phyloP scores from a whole-genome alignment of 2,113 vertebrate genomes.

The Otocyon megalotis region DNA sequence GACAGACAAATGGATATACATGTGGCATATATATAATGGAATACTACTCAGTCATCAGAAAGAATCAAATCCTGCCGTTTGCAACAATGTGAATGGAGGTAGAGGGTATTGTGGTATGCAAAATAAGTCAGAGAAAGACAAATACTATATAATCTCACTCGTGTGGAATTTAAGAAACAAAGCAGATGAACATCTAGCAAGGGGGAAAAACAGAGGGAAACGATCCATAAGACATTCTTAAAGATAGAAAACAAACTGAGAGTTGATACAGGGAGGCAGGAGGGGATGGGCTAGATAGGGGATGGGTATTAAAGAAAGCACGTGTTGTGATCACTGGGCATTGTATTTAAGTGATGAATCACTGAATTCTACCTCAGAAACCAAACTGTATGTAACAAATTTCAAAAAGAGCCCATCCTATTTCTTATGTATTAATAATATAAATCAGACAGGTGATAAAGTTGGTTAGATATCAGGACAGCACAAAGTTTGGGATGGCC shows the following conservation, averaged over 20 bases:
- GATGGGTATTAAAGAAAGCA: background rate
- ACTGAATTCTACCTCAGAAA: background rate
- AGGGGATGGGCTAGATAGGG: background rate
- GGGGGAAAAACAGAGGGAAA: background rate
- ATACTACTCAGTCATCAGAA: background rate
- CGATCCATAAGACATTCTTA: background rate
- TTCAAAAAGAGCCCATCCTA: background rate
- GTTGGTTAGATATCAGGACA: background rate
- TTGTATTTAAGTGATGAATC: background rate
- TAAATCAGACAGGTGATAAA: background rate
- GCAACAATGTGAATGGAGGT: background rate
- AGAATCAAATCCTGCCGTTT: background rate
- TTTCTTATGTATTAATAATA: background rate
- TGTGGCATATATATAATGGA: background rate
- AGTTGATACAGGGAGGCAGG: background rate
- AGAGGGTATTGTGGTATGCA: background rate
- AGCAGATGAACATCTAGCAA: background rate
- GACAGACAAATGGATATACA: background rate
- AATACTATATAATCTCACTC: background rate
- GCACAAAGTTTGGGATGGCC: background rate
- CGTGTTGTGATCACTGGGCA: background rate
- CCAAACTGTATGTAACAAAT: background rate
- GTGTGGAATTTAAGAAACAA: background rate
- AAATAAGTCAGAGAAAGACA: background rate
- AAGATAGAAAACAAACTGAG: background rate